Conservation (phyloP, 1,140 invertebrate species). For the Acromyrmex charruanus region DNA sequence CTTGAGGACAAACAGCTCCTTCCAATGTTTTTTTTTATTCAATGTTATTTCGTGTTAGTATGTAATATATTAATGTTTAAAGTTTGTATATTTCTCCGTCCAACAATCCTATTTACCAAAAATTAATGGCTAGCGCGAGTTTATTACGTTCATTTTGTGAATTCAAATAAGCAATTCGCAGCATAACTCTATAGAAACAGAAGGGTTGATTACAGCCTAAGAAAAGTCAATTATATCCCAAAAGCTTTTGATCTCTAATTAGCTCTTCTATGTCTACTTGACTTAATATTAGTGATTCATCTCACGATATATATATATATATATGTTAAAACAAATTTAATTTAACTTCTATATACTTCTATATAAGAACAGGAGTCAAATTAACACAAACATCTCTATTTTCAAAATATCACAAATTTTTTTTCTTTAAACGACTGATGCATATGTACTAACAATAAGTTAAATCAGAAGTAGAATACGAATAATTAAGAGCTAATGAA, state of each 20-base stretch:
- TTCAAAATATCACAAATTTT: not conserved
- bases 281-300: not conserved
- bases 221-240: not conserved
- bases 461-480: constrained; percentile 5
- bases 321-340: not conserved
- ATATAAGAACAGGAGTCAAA: not conserved
- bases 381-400: not conserved
- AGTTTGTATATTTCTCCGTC: not conserved
- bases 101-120: not conserved
- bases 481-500: constrained; percentile 17
- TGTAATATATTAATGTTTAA: not conserved
- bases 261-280: not conserved
- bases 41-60: not conserved
- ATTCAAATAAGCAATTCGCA: not conserved
- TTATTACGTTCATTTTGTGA: not conserved
- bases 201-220: not conserved
- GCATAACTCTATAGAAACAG: not conserved
- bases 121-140: not conserved
- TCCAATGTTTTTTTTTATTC: not conserved
- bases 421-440: not conserved
- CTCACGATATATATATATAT: not conserved
- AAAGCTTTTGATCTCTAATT: constrained; percentile 5
- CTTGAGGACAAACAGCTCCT: not conserved
- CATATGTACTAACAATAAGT: not conserved
- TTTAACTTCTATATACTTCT: not conserved